phyloP scores from a whole-genome alignment of 37 sponge, comb jelly and placozoan species.

The Beroe forskalii region DNA sequence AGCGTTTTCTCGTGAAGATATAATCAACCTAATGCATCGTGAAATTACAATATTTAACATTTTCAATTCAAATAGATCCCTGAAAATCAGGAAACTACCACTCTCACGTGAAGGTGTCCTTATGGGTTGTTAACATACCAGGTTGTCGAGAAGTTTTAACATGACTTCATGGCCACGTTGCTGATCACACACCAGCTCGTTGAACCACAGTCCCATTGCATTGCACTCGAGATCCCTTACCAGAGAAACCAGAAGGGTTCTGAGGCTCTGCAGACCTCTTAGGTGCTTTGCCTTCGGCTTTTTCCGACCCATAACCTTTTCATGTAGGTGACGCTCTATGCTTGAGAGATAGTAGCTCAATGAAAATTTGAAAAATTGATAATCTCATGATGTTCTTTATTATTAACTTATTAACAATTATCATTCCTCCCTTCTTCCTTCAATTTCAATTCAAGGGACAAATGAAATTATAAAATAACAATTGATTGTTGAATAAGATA shows the following conservation, averaged over 20 bases:
- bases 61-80: too few species aligned
- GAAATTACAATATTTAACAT: too few species aligned
- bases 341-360: slow-evolving; percentile 49
- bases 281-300: slow-evolving; percentile 40
- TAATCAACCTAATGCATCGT: too few species aligned
- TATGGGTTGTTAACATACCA: too few species aligned
- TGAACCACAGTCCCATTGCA: slow-evolving; percentile 59
- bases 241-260: neutral
- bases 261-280: neutral
- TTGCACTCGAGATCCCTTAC: slow-evolving; percentile 52
- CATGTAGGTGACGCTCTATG: slow-evolving; percentile 21
- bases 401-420: neutral
- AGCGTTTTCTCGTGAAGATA: too few species aligned
- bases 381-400: too few species aligned
- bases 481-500: too few species aligned
- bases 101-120: too few species aligned
- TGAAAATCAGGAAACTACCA: too few species aligned
- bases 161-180: slow-evolving; percentile 53
- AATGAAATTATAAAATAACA: too few species aligned
- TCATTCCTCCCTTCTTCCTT: too few species aligned
- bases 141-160: slow-evolving; percentile 29
- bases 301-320: neutral
- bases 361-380: neutral
- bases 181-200: slow-evolving; percentile 60
- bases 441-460: too few species aligned